Conservation (phyloP, 2,797 vertebrate genomes). For the Myotis pilosus region DNA sequence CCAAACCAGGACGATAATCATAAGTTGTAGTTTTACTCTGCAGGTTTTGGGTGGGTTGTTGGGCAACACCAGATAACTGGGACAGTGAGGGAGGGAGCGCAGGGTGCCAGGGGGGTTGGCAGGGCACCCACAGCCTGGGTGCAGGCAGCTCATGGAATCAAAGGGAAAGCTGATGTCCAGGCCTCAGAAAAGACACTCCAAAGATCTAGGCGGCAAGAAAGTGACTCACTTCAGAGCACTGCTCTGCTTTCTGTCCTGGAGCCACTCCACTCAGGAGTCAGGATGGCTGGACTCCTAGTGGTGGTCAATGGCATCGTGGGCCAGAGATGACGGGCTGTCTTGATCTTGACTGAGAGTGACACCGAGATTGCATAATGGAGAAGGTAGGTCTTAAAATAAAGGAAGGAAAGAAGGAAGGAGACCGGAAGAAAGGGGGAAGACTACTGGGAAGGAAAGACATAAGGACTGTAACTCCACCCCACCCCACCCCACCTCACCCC, state of each 20-base stretch:
- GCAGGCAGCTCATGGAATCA: neutral
- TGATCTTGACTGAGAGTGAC: neutral
- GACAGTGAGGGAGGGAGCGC: neutral
- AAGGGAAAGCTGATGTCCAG: neutral
- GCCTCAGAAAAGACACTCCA: neutral
- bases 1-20: neutral
- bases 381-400: neutral
- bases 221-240: neutral
- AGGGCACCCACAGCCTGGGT: neutral
- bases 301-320: neutral
- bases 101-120: neutral
- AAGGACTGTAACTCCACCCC: neutral
- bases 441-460: neutral
- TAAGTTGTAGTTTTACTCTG: neutral
- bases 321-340: neutral
- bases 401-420: neutral
- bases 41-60: neutral
- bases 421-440: neutral
- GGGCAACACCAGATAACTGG: neutral
- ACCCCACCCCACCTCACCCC: rapidly evolving
- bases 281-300: neutral
- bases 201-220: neutral
- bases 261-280: neutral
- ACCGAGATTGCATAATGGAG: neutral
- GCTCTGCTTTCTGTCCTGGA: neutral